Percentiles rank a stretch among this genome's conserved stretches.
These are phyloP conservation scores for Acanthisitta chloris DNA, from an alignment of 2,113 vertebrate genomes.

Conservation along the genomic window DNA sequence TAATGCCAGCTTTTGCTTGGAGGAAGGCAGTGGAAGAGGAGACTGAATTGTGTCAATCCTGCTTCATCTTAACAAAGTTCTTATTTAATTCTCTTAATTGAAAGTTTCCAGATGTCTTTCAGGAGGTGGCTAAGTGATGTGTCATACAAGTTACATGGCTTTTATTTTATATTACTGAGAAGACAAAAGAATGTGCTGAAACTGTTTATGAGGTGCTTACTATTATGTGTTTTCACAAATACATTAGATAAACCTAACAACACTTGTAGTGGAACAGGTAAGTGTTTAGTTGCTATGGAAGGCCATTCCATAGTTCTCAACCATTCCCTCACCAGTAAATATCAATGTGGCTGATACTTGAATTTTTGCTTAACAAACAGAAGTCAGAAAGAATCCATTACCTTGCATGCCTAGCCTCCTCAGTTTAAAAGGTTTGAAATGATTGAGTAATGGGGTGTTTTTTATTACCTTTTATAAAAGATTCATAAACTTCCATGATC, in stretches of 20 bases:
- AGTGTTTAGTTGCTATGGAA: not conserved
- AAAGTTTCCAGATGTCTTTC: not conserved
- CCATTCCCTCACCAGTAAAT: not conserved
- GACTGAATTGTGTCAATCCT: not conserved
- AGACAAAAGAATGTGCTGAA: not conserved
- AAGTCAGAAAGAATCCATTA: not conserved
- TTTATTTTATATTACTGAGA: not conserved
- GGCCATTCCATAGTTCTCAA: not conserved
- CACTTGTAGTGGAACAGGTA: not conserved
- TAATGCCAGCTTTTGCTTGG: not conserved
- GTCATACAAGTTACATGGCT: not conserved
- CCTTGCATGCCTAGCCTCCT: not conserved
- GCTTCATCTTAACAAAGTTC: not conserved
- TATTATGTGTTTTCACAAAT: not conserved
- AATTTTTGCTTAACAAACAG: not conserved
- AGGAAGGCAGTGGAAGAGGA: not conserved
- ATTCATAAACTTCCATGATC: not conserved
- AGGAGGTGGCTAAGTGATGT: not conserved
- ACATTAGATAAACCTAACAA: not conserved
- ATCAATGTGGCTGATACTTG: not conserved
- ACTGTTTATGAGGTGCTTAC: not conserved
- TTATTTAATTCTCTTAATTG: not conserved
- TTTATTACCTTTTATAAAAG: not conserved
- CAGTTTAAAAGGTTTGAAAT: not conserved
- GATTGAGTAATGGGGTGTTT: accelerated